Conservation (phyloP, 1,140 invertebrate species). For the Brachionus calyciflorus region DNA sequence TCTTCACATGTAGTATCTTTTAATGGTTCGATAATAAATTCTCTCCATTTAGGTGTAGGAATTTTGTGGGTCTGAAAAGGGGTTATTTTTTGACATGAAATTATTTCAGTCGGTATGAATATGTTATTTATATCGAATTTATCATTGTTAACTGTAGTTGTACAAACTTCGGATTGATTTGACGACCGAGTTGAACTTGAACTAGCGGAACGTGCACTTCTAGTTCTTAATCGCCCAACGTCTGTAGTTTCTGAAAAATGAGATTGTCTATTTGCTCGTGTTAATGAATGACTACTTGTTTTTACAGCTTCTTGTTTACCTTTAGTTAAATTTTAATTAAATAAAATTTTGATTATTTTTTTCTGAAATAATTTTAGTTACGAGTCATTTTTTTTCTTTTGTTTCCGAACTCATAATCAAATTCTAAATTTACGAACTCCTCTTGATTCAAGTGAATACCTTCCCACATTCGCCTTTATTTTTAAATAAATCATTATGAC, state of each 20-base stretch:
- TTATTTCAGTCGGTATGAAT: slow-evolving; percentile 3
- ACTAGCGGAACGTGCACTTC: neutral
- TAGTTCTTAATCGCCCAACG: neutral
- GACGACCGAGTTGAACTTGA: neutral
- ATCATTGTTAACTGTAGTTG: neutral
- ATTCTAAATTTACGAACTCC: too few relatives aligned
- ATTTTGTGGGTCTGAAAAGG: neutral
- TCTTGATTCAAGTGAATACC: too few relatives aligned
- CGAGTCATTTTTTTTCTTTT: too few relatives aligned
- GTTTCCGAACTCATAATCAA: too few relatives aligned
- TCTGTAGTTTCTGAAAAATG: neutral
- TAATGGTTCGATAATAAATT: neutral
- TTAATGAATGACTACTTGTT: neutral
- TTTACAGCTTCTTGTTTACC: neutral
- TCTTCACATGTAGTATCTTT: neutral
- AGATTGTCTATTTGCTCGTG: too few relatives aligned
- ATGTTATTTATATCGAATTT: slow-evolving; percentile 28
- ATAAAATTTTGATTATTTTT: too few relatives aligned
- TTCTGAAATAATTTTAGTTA: too few relatives aligned
- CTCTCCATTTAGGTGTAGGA: slow-evolving; percentile 14
- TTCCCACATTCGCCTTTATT: too few relatives aligned
- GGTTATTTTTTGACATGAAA: neutral
- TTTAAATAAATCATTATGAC: too few relatives aligned
- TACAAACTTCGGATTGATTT: neutral
- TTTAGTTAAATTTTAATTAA: neutral